phyloP scores from a whole-genome alignment of 1,140 invertebrate genomes.

The Eupristina koningsbergeri region DNA sequence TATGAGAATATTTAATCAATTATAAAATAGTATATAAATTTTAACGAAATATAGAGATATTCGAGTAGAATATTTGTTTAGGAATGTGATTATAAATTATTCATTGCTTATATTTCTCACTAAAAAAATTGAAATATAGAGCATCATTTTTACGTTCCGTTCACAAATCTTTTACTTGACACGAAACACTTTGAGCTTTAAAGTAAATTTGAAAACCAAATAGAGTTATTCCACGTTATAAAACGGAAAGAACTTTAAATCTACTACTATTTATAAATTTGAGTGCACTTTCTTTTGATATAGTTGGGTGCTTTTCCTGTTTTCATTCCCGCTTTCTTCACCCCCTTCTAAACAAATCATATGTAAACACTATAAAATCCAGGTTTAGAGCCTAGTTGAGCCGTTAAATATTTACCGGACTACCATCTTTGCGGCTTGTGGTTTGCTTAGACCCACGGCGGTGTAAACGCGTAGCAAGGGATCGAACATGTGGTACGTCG shows the following conservation, averaged over 20 bases:
- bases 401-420: constrained; percentile 33
- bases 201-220: background rate
- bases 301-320: background rate
- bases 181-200: background rate
- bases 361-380: constrained; percentile 18
- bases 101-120: no score
- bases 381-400: background rate
- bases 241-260: background rate
- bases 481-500: constrained; percentile 28
- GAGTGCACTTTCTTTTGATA: background rate
- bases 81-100: no score
- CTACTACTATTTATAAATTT: background rate
- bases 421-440: background rate
- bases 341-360: background rate
- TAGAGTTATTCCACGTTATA: background rate
- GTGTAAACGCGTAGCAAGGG: background rate
- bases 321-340: background rate
- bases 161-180: background rate
- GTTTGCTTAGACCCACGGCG: constrained; percentile 15
- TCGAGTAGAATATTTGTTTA: no score
- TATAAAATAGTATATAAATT: no score
- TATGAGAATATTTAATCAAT: no score
- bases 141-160: background rate
- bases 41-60: no score
- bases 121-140: background rate